Base-by-base conservation (phyloP, 37 sponge, comb jelly and placozoan species). In the Beroe ovata region DNA sequence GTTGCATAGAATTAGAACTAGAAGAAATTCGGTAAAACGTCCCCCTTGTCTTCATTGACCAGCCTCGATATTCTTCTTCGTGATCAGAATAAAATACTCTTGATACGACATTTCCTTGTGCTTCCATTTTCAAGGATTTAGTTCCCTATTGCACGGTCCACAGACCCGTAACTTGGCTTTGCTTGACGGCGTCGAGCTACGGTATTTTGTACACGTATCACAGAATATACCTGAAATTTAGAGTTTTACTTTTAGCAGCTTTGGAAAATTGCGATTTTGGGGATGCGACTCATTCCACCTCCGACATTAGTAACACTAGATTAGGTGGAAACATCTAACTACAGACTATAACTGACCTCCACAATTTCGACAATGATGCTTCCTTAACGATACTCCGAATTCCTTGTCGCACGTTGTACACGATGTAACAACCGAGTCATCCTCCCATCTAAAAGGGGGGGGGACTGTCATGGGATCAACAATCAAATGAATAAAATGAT, bases 331-430 rank as follows among this genome's bases (percentile, higher is more conserved):
- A 18, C 11, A 11, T 19, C n/a, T n/a, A n/a, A n/a, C n/a, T n/a
- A n/a, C n/a, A n/a, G n/a, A n/a, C n/a, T n/a, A n/a, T 20, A 21
- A 42, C 84, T 14, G 8, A 77, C 84, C 84, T 40, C 84, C 84
- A 41, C 84, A 77, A 29, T 77, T 77, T 26, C 84, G 3, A 25
- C 84, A 77, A 54, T 77, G 84, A 25, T 77, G 84, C 41, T 77
- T 77, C 1, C 84, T 33, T 8, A 77, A 20, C 2, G 84, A 77
- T 1, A 77, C 84, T n/a, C 84, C 84, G 54, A 77, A 77, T 2
- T 77, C 84, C 20, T 77, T 77, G 47, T 38, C 20, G 54, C 84
- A 77, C 11, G 42, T 21, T 54, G 39, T 77, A 35, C 84, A 77
- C 54, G 1, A 36, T 4, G 42, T 77, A 0, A 77, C 84, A 25